A percentile compares a stretch with the other conserved stretches of the same genome.
These are phyloP conservation scores for Scaptomyza cyrtandrae DNA, from an alignment of 2,888 invertebrate species.

Conservation along the genomic window DNA sequence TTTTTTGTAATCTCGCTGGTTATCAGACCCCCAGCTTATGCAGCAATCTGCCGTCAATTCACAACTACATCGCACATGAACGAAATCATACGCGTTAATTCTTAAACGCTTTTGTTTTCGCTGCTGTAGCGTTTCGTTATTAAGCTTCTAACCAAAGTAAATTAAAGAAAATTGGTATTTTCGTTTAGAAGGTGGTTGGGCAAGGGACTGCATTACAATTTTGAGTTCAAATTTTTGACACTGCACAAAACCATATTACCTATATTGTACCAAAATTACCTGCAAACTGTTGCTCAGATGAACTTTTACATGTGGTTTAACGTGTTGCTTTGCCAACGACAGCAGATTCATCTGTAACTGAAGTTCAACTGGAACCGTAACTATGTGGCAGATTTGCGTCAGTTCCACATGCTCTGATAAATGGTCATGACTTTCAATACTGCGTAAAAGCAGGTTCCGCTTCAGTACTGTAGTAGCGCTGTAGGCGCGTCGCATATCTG, in stretches of 20 bases:
- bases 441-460: conserved; percentile 45
- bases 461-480: conserved; percentile 63
- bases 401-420: conserved; percentile 26
- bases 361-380: conserved; percentile 84
- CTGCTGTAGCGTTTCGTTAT: neutral
- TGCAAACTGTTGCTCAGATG: conserved; percentile 84
- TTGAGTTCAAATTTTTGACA: no score
- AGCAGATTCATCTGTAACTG: conserved; percentile 85
- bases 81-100: no score
- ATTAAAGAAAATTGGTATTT: no score
- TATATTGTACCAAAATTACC: conserved; percentile 40
- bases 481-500: conserved; percentile 86
- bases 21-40: no score
- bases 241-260: no score
- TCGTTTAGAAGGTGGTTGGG: no score
- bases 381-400: conserved; percentile 80
- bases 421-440: conserved; percentile 2
- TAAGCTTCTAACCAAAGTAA: no score
- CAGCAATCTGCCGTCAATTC: no score
- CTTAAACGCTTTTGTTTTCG: no score
- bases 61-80: no score
- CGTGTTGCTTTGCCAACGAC: conserved; percentile 82
- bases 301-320: conserved; percentile 82
- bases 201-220: no score
- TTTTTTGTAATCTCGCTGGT: no score